Evolutionary conservation across 2,888 invertebrate genomes (phyloP).

Genomic region (Tetramorium bicarinatum): DNA sequence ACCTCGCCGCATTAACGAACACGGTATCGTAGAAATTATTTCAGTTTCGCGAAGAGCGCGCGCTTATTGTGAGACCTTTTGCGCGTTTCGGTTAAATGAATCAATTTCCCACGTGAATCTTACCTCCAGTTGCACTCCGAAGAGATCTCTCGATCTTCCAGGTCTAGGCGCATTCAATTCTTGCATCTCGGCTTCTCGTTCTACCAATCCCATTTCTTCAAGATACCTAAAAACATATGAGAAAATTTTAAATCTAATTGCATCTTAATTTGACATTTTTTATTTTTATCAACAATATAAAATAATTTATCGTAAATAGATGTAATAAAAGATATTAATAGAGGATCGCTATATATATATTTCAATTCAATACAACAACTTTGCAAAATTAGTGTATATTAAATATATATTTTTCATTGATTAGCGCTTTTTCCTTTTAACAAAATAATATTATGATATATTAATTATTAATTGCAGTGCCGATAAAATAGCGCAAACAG

Average conservation of each 20-base stretch:
- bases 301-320: not conserved
- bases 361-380: not conserved
- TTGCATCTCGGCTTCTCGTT: conserved; percentile 82
- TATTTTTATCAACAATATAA: not conserved
- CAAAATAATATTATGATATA: not conserved
- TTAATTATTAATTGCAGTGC: conserved; percentile 39
- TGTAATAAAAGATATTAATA: not conserved
- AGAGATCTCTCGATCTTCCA: conserved; percentile 88
- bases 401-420: conserved; percentile 20
- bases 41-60: not conserved
- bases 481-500: not conserved
- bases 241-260: not conserved
- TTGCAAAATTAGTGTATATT: not conserved
- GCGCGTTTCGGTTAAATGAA: not conserved
- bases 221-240: conserved; percentile 65
- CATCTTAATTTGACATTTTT: not conserved
- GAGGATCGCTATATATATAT: no score
- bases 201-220: conserved; percentile 84
- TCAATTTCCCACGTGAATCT: conserved; percentile 60
- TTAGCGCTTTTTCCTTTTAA: conserved; percentile 11
- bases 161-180: conserved; percentile 85
- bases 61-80: not conserved
- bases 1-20: not conserved
- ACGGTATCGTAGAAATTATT: not conserved
- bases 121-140: conserved; percentile 89